Percentiles rank a stretch among this genome's conserved stretches.
Conservation (phyloP, 2,113 vertebrate genomes). For the Anarrhichthys ocellatus region DNA sequence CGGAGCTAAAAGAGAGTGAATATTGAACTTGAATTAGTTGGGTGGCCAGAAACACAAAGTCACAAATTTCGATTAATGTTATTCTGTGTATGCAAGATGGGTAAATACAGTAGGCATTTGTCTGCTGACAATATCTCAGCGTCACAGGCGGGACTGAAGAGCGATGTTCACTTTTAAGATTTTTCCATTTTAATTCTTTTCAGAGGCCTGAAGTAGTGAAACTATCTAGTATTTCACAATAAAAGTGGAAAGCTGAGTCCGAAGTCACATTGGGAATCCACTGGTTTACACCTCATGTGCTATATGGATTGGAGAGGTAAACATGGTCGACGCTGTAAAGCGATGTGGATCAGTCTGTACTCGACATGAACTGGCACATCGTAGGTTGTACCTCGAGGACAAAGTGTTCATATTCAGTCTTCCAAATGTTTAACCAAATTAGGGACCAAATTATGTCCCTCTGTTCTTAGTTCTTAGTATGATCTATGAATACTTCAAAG, state of each 20-base stretch:
- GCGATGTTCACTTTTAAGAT: neutral
- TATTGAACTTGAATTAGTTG: neutral
- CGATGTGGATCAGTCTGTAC: neutral
- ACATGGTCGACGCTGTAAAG: neutral
- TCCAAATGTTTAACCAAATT: constrained; percentile 39
- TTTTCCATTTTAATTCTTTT: neutral
- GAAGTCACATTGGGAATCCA: neutral
- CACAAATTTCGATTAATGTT: neutral
- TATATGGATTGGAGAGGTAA: neutral
- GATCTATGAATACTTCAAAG: constrained; percentile 53
- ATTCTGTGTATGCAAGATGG: neutral
- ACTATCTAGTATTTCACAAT: neutral
- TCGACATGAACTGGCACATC: neutral
- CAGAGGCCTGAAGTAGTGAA: neutral
- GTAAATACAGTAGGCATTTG: neutral
- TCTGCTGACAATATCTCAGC: neutral
- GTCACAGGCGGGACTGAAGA: too few relatives aligned
- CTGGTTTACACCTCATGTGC: neutral
- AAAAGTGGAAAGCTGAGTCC: neutral
- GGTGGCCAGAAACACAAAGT: neutral
- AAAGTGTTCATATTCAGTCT: constrained; percentile 12
- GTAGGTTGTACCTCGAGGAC: neutral
- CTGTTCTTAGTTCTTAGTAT: constrained; percentile 34
- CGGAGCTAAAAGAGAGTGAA: neutral
- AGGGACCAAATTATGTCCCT: too few relatives aligned